Evolutionary conservation across 1,140 invertebrate genomes (phyloP).

Genomic region (Ceratitis capitata): DNA sequence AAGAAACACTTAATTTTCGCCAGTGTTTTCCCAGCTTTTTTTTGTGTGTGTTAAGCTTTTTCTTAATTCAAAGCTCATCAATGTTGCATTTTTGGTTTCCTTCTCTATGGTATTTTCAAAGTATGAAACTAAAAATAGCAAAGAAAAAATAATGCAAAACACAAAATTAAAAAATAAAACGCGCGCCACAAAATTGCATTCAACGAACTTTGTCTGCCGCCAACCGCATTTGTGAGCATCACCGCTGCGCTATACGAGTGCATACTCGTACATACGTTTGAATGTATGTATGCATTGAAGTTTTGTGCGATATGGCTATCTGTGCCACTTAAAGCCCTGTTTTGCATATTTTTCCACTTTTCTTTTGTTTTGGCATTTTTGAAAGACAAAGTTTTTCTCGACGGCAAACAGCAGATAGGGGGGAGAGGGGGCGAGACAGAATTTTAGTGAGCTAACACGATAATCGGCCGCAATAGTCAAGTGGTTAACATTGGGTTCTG

Average conservation of each 20-base stretch:
- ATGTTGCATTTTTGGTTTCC: neutral
- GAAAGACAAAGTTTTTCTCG: neutral
- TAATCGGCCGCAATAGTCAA: too few relatives aligned
- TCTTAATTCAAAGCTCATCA: neutral
- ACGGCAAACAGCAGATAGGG: neutral
- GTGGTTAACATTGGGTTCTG: too few relatives aligned
- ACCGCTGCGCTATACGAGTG: neutral
- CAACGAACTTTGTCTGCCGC: constrained; percentile 3
- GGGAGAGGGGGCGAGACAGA: neutral
- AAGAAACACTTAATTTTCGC: constrained; percentile 3
- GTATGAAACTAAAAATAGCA: neutral
- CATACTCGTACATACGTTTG: too few relatives aligned
- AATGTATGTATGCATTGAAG: neutral
- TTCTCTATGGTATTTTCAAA: neutral
- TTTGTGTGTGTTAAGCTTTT: neutral
- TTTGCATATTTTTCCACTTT: neutral
- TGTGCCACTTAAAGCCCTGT: constrained; percentile 1
- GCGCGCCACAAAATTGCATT: constrained; percentile 19
- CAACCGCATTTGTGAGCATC: neutral
- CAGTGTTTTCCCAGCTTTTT: neutral
- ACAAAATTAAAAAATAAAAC: neutral
- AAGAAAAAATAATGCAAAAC: neutral
- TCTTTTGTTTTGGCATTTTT: too few relatives aligned
- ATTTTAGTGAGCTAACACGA: neutral
- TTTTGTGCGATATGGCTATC: neutral